Conservation (phyloP, 2,797 vertebrate genomes). For the Microctenopoma steveboyesi region DNA sequence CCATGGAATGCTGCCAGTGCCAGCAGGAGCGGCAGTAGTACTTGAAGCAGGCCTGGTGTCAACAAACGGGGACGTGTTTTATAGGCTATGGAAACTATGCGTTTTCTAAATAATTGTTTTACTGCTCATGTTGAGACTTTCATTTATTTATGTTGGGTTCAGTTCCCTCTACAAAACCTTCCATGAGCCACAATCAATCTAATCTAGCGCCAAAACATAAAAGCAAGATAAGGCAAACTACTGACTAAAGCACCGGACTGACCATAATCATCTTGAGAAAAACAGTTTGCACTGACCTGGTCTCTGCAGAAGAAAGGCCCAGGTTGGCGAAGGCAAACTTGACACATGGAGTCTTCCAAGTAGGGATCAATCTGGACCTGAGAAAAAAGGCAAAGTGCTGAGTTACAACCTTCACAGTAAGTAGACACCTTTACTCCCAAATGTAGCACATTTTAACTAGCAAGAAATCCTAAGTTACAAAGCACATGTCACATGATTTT, state of each 20-base stretch:
- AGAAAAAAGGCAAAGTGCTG: background rate
- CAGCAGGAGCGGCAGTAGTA: conserved; percentile 99
- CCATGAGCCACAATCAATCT: no score
- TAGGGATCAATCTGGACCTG: conserved; percentile 99
- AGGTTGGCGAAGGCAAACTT: conserved; percentile 92
- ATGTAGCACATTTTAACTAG: background rate
- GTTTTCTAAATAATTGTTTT: no score
- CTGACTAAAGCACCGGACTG: no score
- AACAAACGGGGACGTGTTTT: background rate
- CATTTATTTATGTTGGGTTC: no score
- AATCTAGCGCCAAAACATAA: no score
- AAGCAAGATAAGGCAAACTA: no score
- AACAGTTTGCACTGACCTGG: conserved; percentile 82
- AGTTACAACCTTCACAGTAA: background rate
- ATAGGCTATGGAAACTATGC: no score
- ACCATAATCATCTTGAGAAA: no score
- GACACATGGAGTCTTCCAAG: conserved; percentile 97
- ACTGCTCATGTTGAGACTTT: no score
- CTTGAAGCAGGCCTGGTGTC: conserved; percentile 94
- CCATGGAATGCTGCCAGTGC: conserved; percentile 98
- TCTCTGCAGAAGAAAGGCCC: conserved; percentile 99
- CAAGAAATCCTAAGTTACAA: background rate
- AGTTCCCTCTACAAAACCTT: no score
- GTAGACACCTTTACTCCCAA: background rate
- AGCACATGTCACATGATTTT: no score